phyloP scores from a whole-genome alignment of 2,113 vertebrate species.

The Lampris incognitus region DNA sequence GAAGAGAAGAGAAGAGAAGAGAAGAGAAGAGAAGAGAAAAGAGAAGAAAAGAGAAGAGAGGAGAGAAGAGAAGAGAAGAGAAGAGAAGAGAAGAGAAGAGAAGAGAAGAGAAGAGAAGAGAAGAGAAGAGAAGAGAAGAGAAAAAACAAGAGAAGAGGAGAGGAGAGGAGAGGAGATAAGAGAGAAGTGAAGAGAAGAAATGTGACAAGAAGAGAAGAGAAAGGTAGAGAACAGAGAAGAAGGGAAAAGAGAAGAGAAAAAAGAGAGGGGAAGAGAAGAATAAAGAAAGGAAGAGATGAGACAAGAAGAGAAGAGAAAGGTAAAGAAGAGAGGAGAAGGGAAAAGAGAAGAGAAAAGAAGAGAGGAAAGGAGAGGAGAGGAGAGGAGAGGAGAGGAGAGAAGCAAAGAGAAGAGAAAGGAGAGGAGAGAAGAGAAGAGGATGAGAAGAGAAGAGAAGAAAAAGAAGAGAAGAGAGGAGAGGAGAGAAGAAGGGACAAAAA shows the following conservation, averaged over 20 bases:
- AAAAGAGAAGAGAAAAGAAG: not conserved
- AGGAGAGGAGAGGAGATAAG: not conserved
- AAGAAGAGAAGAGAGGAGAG: not conserved
- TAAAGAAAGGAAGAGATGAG: not conserved
- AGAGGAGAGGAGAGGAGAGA: not conserved
- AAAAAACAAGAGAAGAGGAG: not conserved
- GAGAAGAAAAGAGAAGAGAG: not conserved
- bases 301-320: not conserved
- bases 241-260: not conserved
- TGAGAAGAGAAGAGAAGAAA: not conserved
- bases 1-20: not conserved
- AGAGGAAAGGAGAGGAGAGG: not conserved
- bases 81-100: not conserved
- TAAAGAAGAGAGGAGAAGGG: not conserved
- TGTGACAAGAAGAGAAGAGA: slow-evolving; percentile 5
- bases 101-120: no score
- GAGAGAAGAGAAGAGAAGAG: not conserved
- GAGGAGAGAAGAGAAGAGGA: not conserved
- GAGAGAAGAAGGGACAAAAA: not conserved
- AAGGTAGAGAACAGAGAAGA: slow-evolving; percentile 12
- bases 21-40: not conserved
- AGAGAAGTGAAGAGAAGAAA: not conserved
- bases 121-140: no score
- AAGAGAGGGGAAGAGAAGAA: not conserved
- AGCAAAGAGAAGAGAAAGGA: not conserved